A percentile compares a stretch with the other conserved stretches of the same genome.
Conservation (phyloP, 1,140 invertebrate species). For the Aphaenogaster floridana region DNA sequence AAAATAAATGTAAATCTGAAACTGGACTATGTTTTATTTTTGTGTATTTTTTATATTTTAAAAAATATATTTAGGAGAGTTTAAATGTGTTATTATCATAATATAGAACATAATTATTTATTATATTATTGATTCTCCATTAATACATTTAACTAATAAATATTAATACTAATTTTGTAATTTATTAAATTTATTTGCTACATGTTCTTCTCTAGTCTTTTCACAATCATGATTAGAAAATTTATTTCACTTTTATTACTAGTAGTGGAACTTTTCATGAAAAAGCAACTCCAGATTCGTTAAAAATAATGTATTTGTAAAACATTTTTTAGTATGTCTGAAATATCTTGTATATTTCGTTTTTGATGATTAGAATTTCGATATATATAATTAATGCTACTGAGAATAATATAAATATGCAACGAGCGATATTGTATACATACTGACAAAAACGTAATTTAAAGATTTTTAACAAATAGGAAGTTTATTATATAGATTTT, state of each 20-base stretch:
- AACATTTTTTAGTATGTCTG: slow-evolving; percentile 27
- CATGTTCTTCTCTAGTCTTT: background rate
- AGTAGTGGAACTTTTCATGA: background rate
- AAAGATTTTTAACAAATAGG: slow-evolving; percentile 59
- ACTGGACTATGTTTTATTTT: slow-evolving; percentile 64
- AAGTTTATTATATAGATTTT: slow-evolving; percentile 52
- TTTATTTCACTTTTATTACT: background rate
- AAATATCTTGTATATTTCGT: slow-evolving; percentile 8
- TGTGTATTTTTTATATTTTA: slow-evolving; percentile 60
- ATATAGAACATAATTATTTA: slow-evolving; percentile 5
- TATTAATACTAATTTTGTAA: slow-evolving; percentile 28
- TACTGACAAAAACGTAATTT: slow-evolving; percentile 1
- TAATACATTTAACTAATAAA: slow-evolving; percentile 7
- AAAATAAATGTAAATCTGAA: slow-evolving; percentile 69
- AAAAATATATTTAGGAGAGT: background rate
- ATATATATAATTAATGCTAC: slow-evolving; percentile 34
- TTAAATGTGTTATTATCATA: slow-evolving; percentile 6
- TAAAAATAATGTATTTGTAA: slow-evolving; percentile 22
- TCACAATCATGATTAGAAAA: background rate
- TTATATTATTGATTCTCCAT: slow-evolving; percentile 6
- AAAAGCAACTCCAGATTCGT: background rate
- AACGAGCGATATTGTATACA: slow-evolving; percentile 15
- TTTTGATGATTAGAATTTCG: background rate
- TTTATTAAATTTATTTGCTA: background rate
- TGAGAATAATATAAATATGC: background rate